Evolutionary conservation across 2,113 vertebrate species (phyloP).

Genomic region (Egretta garzetta): DNA sequence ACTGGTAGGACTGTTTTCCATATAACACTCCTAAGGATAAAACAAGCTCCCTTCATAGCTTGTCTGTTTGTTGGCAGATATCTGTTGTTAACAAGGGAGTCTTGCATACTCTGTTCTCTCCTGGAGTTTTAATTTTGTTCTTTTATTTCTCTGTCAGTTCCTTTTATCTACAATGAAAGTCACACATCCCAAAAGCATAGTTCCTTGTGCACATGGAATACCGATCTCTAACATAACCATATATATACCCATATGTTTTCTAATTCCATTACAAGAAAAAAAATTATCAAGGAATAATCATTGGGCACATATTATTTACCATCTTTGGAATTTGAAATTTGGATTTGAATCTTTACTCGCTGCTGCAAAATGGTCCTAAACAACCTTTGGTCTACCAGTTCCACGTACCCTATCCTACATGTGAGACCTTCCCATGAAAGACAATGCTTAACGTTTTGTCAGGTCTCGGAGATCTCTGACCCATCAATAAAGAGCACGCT

Average conservation of each 20-base stretch:
- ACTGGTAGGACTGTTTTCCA: background rate
- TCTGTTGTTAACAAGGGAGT: conserved; percentile 15
- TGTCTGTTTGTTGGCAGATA: background rate
- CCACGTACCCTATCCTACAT: background rate
- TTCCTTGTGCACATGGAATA: background rate
- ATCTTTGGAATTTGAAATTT: background rate
- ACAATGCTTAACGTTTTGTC: background rate
- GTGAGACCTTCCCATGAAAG: background rate
- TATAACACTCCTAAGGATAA: background rate
- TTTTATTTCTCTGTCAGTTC: conserved; percentile 44
- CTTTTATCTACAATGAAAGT: conserved; percentile 29
- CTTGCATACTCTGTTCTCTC: background rate
- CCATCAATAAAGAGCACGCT: background rate
- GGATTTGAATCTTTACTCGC: background rate
- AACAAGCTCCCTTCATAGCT: background rate
- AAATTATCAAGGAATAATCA: background rate
- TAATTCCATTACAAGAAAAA: background rate
- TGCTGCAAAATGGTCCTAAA: background rate
- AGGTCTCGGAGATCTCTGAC: background rate
- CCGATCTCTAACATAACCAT: background rate
- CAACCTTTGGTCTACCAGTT: background rate
- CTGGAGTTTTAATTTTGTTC: conserved; percentile 27
- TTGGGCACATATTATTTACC: background rate
- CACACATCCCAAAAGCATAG: background rate
- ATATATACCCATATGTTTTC: background rate